A percentile compares a stretch with the other conserved stretches of the same genome.
Evolutionary conservation across 30 jellyfish, hydroid and myxozoan species (phyloP).

Genomic region (Nemopilema nomurai): DNA sequence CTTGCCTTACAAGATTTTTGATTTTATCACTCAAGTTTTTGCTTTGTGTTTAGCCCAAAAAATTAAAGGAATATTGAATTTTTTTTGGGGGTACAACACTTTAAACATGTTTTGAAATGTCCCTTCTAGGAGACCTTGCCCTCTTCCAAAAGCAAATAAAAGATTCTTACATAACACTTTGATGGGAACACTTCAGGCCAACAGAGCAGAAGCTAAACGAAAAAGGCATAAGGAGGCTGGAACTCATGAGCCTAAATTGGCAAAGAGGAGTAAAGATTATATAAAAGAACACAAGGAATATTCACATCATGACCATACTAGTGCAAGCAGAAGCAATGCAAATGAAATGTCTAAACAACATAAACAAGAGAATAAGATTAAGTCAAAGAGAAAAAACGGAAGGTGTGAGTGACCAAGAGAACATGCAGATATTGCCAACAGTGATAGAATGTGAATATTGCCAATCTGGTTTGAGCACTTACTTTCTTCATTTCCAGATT

Average conservation of each 20-base stretch:
- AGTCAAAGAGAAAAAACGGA: background rate
- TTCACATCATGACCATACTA: background rate
- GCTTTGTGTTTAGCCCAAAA: no score
- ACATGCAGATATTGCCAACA: no score
- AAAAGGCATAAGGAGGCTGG: background rate
- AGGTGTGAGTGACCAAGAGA: background rate
- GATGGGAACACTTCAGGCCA: constrained; percentile 39
- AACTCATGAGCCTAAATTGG: background rate
- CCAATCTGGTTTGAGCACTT: no score
- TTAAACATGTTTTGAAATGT: background rate
- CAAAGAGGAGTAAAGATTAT: background rate
- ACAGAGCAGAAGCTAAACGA: background rate
- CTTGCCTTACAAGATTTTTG: no score
- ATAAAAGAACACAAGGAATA: background rate
- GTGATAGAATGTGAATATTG: no score
- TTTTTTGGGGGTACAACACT: no score
- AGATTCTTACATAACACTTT: constrained; percentile 62
- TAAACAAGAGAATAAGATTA: background rate
- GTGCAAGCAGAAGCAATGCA: background rate
- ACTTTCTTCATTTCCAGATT: no score
- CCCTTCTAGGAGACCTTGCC: constrained; percentile 30
- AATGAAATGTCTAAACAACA: background rate
- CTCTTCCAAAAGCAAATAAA: constrained; percentile 63
- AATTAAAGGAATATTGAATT: no score
- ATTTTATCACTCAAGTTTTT: no score